phyloP scores from a whole-genome alignment of 1,140 invertebrate species.

The Drosophila funebris region DNA sequence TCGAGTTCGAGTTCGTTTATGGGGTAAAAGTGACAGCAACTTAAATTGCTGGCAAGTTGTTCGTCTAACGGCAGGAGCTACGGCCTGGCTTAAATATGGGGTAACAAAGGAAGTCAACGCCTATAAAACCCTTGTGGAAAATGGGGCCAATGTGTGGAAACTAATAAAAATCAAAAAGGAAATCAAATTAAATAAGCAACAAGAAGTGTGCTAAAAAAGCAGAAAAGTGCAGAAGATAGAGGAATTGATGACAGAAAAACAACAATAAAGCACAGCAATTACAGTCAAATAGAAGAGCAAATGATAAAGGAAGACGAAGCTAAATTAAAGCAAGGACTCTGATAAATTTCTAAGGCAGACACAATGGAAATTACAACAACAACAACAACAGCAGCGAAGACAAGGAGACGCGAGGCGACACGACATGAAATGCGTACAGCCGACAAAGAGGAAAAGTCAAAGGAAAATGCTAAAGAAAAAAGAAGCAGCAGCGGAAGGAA shows the following conservation, averaged over 20 bases:
- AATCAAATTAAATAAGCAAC: conserved; percentile 78
- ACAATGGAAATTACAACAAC: conserved; percentile 69
- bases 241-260: conserved; percentile 34
- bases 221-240: not conserved
- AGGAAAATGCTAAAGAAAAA: conserved; percentile 41
- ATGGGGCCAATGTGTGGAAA: conserved; percentile 61
- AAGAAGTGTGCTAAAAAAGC: conserved; percentile 41
- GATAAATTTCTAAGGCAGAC: conserved; percentile 73
- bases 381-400: not conserved
- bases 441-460: conserved; percentile 65
- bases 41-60: conserved; percentile 50
- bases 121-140: conserved; percentile 36
- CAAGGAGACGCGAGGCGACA: conserved; percentile 6
- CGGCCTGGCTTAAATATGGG: conserved; percentile 5
- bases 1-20: not conserved
- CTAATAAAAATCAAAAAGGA: conserved; percentile 81
- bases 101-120: conserved; percentile 28
- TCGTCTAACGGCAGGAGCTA: not conserved
- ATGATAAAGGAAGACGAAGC: conserved; percentile 59
- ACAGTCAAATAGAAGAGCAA: conserved; percentile 39
- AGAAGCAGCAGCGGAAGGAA: conserved; percentile 64
- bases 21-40: conserved; percentile 32
- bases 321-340: conserved; percentile 71
- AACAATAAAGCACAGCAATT: conserved; percentile 73
- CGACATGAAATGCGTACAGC: conserved; percentile 53